Conservation (phyloP, 2,888 invertebrate genomes). For the Mycogona germanica region DNA sequence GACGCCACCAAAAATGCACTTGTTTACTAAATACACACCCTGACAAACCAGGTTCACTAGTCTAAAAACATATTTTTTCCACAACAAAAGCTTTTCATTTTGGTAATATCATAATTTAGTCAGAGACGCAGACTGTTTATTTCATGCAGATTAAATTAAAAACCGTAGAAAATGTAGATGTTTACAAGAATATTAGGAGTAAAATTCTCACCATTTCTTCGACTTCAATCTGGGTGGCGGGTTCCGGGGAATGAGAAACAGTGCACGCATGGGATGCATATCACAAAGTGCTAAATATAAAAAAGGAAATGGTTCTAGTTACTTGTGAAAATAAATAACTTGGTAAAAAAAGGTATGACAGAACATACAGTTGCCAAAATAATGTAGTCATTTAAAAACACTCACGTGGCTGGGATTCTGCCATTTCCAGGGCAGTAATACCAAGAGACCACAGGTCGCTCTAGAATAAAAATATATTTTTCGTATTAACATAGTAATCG, state of each 20-base stretch:
- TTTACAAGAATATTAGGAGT: too few species aligned
- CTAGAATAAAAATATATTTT: slow-evolving; percentile 26
- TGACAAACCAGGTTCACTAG: too few species aligned
- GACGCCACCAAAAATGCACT: too few species aligned
- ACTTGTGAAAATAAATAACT: neutral
- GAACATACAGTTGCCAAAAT: neutral
- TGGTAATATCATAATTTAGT: neutral
- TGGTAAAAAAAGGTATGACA: neutral
- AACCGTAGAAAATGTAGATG: slow-evolving; percentile 24
- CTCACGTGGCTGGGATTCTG: slow-evolving; percentile 88
- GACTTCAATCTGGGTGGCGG: slow-evolving; percentile 95
- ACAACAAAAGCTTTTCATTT: too few species aligned
- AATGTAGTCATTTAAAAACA: slow-evolving; percentile 16
- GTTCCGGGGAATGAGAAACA: slow-evolving; percentile 96
- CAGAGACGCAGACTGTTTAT: neutral
- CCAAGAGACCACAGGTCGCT: slow-evolving; percentile 51
- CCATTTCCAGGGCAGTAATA: slow-evolving; percentile 99
- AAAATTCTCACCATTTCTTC: slow-evolving; percentile 64
- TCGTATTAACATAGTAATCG: neutral
- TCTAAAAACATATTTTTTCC: neutral
- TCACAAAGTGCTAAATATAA: slow-evolving; percentile 66
- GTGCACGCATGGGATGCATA: slow-evolving; percentile 98
- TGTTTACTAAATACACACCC: too few species aligned
- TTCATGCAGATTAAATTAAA: neutral
- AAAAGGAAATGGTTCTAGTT: neutral